These are phyloP conservation scores for Campopleginae sp. DNA, from an alignment of 2,888 invertebrate species.

Conservation along the genomic window DNA sequence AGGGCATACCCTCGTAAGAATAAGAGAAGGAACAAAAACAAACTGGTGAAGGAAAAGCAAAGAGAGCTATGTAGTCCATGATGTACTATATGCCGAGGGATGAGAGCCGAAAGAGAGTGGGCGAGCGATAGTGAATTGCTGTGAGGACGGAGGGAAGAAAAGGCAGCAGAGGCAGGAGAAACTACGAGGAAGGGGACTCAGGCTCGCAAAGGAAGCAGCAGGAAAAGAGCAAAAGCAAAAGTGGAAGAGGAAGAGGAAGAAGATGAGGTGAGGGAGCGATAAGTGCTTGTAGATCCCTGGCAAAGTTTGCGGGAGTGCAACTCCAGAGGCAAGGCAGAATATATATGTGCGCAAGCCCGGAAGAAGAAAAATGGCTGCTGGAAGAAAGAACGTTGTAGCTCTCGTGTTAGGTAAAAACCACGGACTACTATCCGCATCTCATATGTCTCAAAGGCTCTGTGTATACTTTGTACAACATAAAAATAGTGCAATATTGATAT, in stretches of 20 bases:
- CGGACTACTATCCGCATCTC: constrained; percentile 40
- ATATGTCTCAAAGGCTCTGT: constrained; percentile 34
- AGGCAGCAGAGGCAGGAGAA: background rate
- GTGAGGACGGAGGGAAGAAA: background rate
- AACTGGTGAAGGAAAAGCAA: constrained; percentile 38
- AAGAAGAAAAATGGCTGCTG: constrained; percentile 50
- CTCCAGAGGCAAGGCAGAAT: constrained; percentile 28
- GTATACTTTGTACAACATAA: constrained; percentile 8
- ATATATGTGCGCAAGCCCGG: constrained; percentile 43
- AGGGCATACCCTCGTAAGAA: constrained; percentile 51
- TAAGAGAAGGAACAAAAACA: constrained; percentile 46
- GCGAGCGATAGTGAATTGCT: constrained; percentile 63
- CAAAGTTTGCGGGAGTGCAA: constrained; percentile 58
- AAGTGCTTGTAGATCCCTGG: constrained; percentile 54
- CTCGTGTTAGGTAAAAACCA: constrained; percentile 25
- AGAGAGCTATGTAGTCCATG: constrained; percentile 39
- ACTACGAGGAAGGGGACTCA: constrained; percentile 16
- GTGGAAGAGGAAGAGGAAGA: constrained; percentile 36
- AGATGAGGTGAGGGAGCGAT: constrained; percentile 44
- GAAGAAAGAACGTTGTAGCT: constrained; percentile 49
- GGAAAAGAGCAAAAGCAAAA: constrained; percentile 49
- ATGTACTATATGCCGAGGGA: constrained; percentile 26
- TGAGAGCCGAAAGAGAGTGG: constrained; percentile 38
- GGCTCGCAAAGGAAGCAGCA: constrained; percentile 29
- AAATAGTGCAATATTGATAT: background rate